phyloP scores from a whole-genome alignment of 2,113 vertebrate genomes.

The Oenanthe oenanthe region DNA sequence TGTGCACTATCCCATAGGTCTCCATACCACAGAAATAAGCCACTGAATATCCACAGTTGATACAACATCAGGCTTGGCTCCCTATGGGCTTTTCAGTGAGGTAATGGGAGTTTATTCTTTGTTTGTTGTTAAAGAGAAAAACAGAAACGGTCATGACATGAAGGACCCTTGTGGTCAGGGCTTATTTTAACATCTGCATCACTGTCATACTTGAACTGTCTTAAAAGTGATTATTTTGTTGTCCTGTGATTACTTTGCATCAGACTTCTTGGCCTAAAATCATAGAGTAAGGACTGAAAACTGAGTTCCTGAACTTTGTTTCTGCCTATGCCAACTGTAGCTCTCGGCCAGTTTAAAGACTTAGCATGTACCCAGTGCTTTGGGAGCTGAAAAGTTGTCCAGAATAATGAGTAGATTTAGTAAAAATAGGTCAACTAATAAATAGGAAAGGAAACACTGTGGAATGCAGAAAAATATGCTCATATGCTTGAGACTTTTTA shows the following conservation, averaged over 20 bases:
- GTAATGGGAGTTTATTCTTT: conserved; percentile 32
- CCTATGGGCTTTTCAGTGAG: not conserved
- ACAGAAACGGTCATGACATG: not conserved
- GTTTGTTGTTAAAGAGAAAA: conserved; percentile 15
- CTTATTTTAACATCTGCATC: conserved; percentile 31
- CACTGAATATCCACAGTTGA: not conserved
- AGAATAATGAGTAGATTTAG: not conserved
- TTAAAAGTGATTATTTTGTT: conserved; percentile 10
- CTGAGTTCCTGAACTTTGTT: not conserved
- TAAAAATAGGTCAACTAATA: conserved; percentile 24
- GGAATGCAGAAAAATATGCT: not conserved
- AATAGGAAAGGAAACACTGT: not conserved
- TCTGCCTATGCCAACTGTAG: not conserved
- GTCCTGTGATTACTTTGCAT: not conserved
- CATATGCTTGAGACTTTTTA: not conserved
- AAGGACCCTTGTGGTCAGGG: not conserved
- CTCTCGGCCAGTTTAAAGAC: not conserved
- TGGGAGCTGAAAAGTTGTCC: not conserved
- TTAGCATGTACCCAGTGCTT: not conserved
- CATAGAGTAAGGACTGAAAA: not conserved
- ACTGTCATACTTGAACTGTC: conserved; percentile 16
- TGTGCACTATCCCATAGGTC: not conserved
- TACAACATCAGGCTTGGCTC: not conserved
- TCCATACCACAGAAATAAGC: not conserved
- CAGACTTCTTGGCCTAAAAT: not conserved